phyloP scores from a whole-genome alignment of 1,140 invertebrate genomes.

The Bombus superbus region DNA sequence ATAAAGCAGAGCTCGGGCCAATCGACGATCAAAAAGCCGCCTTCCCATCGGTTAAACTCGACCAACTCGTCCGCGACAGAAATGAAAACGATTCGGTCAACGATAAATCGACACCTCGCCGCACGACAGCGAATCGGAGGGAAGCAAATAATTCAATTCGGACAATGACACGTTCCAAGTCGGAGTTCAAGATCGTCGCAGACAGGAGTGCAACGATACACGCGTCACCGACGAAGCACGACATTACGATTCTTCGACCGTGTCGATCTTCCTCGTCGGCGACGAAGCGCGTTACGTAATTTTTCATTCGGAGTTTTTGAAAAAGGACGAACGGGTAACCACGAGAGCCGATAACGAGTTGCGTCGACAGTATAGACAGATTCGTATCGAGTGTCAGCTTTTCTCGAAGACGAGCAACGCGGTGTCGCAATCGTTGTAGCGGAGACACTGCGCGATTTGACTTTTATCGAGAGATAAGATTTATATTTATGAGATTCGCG shows the following conservation, averaged over 20 bases:
- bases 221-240: background rate
- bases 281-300: background rate
- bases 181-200: conserved; percentile 29
- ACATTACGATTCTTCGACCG: background rate
- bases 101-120: background rate
- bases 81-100: background rate
- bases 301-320: background rate
- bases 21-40: background rate
- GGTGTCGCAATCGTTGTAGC: too few relatives aligned
- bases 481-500: too few relatives aligned
- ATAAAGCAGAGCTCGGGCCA: background rate
- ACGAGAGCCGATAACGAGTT: background rate
- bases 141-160: conserved; percentile 30
- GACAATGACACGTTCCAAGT: conserved; percentile 10
- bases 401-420: too few relatives aligned
- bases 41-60: background rate
- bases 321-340: background rate
- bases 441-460: too few relatives aligned
- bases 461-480: too few relatives aligned
- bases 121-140: background rate
- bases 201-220: background rate
- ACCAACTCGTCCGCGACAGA: background rate
- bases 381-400: background rate
- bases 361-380: background rate
- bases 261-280: too few relatives aligned